A percentile compares a stretch with the other conserved stretches of the same genome.
These are phyloP conservation scores for Callionymus lyra DNA, from an alignment of 2,113 vertebrate genomes.

Conservation along the genomic window DNA sequence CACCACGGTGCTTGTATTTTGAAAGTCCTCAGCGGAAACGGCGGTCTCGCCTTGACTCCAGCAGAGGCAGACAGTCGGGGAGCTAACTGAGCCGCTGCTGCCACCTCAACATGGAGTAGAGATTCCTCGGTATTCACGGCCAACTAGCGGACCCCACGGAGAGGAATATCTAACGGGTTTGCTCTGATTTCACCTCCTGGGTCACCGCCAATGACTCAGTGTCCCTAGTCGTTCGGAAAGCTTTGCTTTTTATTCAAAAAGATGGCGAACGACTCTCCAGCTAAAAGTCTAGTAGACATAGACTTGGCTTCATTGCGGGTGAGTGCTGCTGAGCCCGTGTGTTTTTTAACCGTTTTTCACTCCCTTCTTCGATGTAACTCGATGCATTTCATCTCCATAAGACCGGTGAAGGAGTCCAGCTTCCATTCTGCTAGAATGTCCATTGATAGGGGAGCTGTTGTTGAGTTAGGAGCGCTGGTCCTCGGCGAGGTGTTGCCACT, in stretches of 20 bases:
- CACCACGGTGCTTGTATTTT: constrained; percentile 17
- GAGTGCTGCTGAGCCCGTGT: constrained; percentile 55
- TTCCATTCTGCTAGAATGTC: not conserved
- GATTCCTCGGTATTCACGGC: constrained; percentile 20
- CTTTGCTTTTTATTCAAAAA: constrained; percentile 62
- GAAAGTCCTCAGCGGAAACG: constrained; percentile 27
- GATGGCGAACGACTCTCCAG: constrained; percentile 97
- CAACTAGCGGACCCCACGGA: constrained; percentile 22
- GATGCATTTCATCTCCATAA: not conserved
- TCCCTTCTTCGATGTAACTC: not conserved
- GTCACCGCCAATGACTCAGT: constrained; percentile 26
- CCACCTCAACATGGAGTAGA: constrained; percentile 75
- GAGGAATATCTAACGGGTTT: constrained; percentile 19
- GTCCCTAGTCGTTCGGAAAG: constrained; percentile 17
- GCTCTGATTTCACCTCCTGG: not conserved
- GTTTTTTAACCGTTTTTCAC: not conserved
- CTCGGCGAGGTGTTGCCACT: constrained; percentile 56
- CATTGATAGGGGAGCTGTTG: not conserved
- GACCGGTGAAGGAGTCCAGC: too few relatives aligned
- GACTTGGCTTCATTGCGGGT: constrained; percentile 93
- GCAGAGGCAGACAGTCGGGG: constrained; percentile 11
- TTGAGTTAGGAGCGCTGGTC: constrained; percentile 39
- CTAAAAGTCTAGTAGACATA: constrained; percentile 96
- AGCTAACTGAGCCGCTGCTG: constrained; percentile 49
- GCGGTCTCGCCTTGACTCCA: not conserved